These are phyloP conservation scores for Zaprionus tsacasi DNA, from an alignment of 1,140 invertebrate species.

Conservation along the genomic window DNA sequence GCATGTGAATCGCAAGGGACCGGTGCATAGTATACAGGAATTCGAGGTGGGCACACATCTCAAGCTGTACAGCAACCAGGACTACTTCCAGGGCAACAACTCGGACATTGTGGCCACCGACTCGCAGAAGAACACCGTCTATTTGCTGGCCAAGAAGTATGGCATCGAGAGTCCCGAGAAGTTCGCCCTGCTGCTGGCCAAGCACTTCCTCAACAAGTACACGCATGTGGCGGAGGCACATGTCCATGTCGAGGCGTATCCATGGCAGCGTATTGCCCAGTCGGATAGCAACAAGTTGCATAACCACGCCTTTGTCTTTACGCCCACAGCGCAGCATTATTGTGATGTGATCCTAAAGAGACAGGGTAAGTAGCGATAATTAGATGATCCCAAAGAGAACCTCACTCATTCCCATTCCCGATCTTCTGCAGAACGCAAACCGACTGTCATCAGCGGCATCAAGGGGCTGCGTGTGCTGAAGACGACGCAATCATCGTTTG, in stretches of 20 bases:
- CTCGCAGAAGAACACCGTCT: constrained; percentile 93
- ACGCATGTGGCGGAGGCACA: constrained; percentile 88
- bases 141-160: constrained; percentile 90
- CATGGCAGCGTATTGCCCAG: constrained; percentile 88
- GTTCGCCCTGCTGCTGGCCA: constrained; percentile 88
- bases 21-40: constrained; percentile 88
- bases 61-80: constrained; percentile 88
- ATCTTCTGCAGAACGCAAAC: constrained; percentile 70
- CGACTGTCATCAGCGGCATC: constrained; percentile 87
- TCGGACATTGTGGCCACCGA: constrained; percentile 91
- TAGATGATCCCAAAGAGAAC: neutral
- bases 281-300: constrained; percentile 85
- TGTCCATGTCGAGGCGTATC: constrained; percentile 89
- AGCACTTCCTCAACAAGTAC: constrained; percentile 90
- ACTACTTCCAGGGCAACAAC: constrained; percentile 87
- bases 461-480: constrained; percentile 89
- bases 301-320: constrained; percentile 90
- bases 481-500: constrained; percentile 91
- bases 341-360: constrained; percentile 87
- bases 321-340: constrained; percentile 87
- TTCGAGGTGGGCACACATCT: constrained; percentile 90
- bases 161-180: constrained; percentile 90
- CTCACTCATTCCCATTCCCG: no score
- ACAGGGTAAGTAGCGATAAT: constrained; percentile 85
- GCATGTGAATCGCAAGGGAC: constrained; percentile 87